A percentile compares a stretch with the other conserved stretches of the same genome.
Evolutionary conservation across 2,888 invertebrate species (phyloP).

Genomic region (Hyles lineata): DNA sequence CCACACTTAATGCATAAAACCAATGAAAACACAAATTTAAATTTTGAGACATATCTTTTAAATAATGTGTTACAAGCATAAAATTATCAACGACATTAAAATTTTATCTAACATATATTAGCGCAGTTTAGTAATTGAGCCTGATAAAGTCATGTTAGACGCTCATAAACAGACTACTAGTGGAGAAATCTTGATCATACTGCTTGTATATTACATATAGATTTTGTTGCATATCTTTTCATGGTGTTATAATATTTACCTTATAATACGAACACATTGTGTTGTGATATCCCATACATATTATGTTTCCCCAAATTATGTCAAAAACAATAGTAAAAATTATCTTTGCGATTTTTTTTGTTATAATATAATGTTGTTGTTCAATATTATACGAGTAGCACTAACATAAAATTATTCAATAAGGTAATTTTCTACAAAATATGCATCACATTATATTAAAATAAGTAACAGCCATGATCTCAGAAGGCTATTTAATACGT

Average conservation of each 20-base stretch:
- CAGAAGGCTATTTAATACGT: not conserved
- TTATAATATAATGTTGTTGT: no score
- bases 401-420: no score
- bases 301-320: no score
- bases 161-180: conserved; percentile 9
- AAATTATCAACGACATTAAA: conserved; percentile 15
- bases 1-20: conserved; percentile 4
- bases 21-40: not conserved
- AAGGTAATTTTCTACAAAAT: no score
- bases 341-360: no score
- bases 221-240: no score
- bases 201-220: not conserved
- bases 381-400: no score
- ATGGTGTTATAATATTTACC: no score
- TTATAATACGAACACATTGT: no score
- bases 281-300: no score
- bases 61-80: conserved; percentile 1
- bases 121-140: not conserved
- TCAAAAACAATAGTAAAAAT: no score
- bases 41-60: not conserved
- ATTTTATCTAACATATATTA: conserved; percentile 6
- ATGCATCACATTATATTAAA: no score
- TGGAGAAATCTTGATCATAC: conserved; percentile 2
- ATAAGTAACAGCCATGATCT: not conserved
- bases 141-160: conserved; percentile 19